A percentile compares a stretch with the other conserved stretches of the same genome.
These are phyloP conservation scores for Hydra vulgaris DNA, from an alignment of 30 jellyfish, hydroid and myxozoan genomes.

Conservation along the genomic window DNA sequence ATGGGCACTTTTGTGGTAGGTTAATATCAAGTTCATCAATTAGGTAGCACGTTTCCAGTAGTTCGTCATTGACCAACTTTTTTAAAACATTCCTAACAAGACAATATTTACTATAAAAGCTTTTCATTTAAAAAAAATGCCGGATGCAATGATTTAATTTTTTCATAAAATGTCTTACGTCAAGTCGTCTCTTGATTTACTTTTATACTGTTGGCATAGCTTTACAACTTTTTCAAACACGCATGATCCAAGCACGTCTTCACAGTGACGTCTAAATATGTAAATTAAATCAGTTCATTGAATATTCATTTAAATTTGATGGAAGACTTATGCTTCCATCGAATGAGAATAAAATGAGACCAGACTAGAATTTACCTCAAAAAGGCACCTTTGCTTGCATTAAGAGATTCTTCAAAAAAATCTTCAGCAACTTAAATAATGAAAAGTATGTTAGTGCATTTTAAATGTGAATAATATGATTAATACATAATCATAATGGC, in stretches of 20 bases:
- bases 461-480: neutral
- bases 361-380: too few relatives aligned
- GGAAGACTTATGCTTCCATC: too few relatives aligned
- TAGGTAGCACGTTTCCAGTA: slow-evolving; percentile 68
- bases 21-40: slow-evolving; percentile 43
- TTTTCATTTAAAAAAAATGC: too few relatives aligned
- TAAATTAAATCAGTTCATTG: neutral
- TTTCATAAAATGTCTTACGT: too few relatives aligned
- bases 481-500: too few relatives aligned
- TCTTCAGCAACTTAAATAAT: neutral
- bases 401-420: slow-evolving; percentile 5
- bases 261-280: slow-evolving; percentile 42
- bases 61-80: slow-evolving; percentile 55
- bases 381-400: neutral
- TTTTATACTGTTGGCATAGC: slow-evolving; percentile 37
- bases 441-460: neutral
- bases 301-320: too few relatives aligned
- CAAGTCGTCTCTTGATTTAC: slow-evolving; percentile 3
- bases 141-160: too few relatives aligned
- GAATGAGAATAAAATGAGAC: too few relatives aligned
- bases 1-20: neutral
- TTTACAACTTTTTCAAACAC: slow-evolving; percentile 46
- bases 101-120: too few relatives aligned
- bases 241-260: slow-evolving; percentile 54
- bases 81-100: slow-evolving; percentile 55